Base-by-base conservation (phyloP, 2,113 vertebrate genomes). In the Clarias magur region DNA sequence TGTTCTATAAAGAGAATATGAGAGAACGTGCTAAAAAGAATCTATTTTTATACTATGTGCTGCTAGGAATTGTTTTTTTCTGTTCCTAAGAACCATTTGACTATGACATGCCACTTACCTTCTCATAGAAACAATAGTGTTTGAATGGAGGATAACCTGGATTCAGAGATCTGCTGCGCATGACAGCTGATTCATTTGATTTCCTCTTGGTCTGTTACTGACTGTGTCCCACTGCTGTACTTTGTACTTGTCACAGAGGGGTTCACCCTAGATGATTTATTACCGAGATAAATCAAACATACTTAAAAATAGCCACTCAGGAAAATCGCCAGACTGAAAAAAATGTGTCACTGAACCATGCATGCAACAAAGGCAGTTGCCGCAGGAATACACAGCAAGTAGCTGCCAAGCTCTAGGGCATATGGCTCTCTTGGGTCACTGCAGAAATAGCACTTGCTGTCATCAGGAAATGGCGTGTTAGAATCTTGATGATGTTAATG, bases 131-230 rank as follows among this genome's bases (percentile, higher is more conserved):
- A 12, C 42, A 25, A 75, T 75, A 48, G 10, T 48, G 38, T 75
- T 48, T 25, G 72, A 42, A 34, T 34, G 34, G 70, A 73, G 5
- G 48, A 27, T 19, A 57, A 80, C 34, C 27, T 60, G 27, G 79
- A 80, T 60, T 80, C n/a, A 79, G n/a, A 16, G 76, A 19, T 79
- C 53, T 79, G 76, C 54, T 79, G 53, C n/a, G 12, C 79, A 23
- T 3, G 19, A 34, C 56, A 60, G 3, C 56, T 21, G 79, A 34
- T 59, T 60, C 11, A 38, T 38, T 80, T 21, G 9, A 21, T 80
- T 60, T 80, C 30, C 27, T 80, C n/a, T 21, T 80, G 7, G n/a
- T 21, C 10, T 23, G 9, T 80, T 30, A 59, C 16, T 23, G 54
- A 4, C 56, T 38, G 16, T 80, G 21, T 80, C 30, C 23, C 17